Conservation (phyloP, 2,888 invertebrate genomes). For the Hirtodrosophila duncani region DNA sequence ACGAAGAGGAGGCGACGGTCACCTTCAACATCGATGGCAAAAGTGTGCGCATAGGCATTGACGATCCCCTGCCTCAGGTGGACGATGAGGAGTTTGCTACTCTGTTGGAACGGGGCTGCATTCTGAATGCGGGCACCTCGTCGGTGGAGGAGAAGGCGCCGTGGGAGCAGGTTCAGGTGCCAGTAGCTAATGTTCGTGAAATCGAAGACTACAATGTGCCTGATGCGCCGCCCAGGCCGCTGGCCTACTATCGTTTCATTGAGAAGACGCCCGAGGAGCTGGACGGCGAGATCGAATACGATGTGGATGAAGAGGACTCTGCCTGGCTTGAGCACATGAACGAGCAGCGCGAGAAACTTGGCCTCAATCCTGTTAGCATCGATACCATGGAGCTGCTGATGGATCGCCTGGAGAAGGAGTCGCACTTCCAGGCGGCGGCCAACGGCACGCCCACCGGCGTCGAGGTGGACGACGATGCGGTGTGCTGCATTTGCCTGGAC, state of each 20-base stretch:
- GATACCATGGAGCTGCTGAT: conserved; percentile 96
- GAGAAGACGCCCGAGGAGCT: conserved; percentile 96
- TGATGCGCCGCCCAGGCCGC: conserved; percentile 90
- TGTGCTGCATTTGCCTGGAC: conserved; percentile 99
- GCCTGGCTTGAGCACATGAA: conserved; percentile 96
- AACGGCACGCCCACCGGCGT: conserved; percentile 86
- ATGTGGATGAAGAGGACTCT: conserved; percentile 98
- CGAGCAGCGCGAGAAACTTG: conserved; percentile 86
- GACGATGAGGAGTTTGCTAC: conserved; percentile 82
- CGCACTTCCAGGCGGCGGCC: conserved; percentile 90
- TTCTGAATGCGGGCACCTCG: conserved; percentile 73
- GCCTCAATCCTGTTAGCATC: conserved; percentile 87
- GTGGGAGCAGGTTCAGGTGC: conserved; percentile 81
- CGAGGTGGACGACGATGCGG: conserved; percentile 97
- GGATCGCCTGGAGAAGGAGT: conserved; percentile 98
- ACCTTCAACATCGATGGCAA: conserved; percentile 92
- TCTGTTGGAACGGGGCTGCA: conserved; percentile 74
- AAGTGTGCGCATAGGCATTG: conserved; percentile 83
- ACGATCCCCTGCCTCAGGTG: conserved; percentile 84
- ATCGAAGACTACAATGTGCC: conserved; percentile 88
- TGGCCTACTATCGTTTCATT: conserved; percentile 95
- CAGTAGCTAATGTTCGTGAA: conserved; percentile 85
- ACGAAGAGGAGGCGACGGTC: conserved; percentile 90
- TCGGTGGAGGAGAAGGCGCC: conserved; percentile 74
- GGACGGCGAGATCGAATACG: conserved; percentile 96